Evolutionary conservation across 1,140 invertebrate species (phyloP), one percentile per base, ranked within the genome.

Genomic region (Sweltsa coloradensis): DNA sequence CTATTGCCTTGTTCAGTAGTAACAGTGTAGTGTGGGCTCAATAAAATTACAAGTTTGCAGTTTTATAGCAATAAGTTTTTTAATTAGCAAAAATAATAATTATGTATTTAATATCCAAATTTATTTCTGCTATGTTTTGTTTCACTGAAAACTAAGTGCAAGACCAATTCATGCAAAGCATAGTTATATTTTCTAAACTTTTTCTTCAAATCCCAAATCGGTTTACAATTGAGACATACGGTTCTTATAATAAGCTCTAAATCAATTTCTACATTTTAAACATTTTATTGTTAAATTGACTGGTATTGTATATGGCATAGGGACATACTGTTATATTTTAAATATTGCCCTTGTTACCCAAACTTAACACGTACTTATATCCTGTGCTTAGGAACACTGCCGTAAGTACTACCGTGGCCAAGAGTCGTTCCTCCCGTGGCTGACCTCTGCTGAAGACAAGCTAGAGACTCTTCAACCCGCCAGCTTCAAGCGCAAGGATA

Each of bases 401-500:
- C 83, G 85, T 51, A 92, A 92, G 62, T 97, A 89, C 65, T 83
- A 85, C 55, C 76, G 78, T 53, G 78, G 79, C 2, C 78, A 88
- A 47, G 90, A 94, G 55, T 73, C 76, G 1, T 93, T 96, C 71
- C 60, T 88, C 0, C 84, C 89, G 1, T 96, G 92, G 91, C 61
- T 97, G 37, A 69, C 79, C 24, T 81, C 87, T 50, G 84, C 85
- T 1, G 91, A 96, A 65, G 84, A 89, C 46, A 86, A 89, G 55
- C 64, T 94, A 6, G 78, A 84, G 25, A 75, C 76, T 40, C 69
- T 93, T n/a, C 78, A 78, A 22, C 81, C 88, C 0, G 77, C 82
- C 7, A 81, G 78, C 1, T 85, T 92, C 62, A 85, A 88, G 51
- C 83, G 85, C 54, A 79, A 85, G 41, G 86, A 89, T 51, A 78